A percentile compares a stretch with the other conserved stretches of the same genome.
Evolutionary conservation across 2,797 vertebrate species (phyloP).

Genomic region (Merluccius polli): DNA sequence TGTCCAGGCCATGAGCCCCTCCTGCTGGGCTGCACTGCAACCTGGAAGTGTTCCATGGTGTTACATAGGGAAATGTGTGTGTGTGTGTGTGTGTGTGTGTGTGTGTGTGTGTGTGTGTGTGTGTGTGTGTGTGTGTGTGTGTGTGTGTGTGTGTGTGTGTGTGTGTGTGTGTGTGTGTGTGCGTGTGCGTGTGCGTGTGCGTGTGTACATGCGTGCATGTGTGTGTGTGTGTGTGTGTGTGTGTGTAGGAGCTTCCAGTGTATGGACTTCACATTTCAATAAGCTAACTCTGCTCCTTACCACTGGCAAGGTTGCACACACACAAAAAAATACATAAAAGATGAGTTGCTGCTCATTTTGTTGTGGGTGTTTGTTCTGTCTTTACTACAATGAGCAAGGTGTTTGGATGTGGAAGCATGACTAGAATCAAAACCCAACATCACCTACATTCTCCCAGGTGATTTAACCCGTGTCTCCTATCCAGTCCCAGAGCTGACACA

Average conservation of each 20-base stretch:
- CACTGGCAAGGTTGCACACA: slow-evolving; percentile 7
- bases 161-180: neutral
- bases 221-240: neutral
- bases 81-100: neutral
- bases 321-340: slow-evolving; percentile 18
- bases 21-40: slow-evolving; percentile 37
- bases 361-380: slow-evolving; percentile 24
- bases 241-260: neutral
- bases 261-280: neutral
- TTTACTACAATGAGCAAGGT: slow-evolving; percentile 19
- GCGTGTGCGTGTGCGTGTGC: neutral
- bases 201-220: no score
- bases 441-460: slow-evolving; percentile 47
- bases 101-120: neutral
- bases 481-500: slow-evolving; percentile 38
- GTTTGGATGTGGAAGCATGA: slow-evolving; percentile 43
- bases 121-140: no score
- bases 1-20: slow-evolving; percentile 35
- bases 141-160: neutral
- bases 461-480: slow-evolving; percentile 46
- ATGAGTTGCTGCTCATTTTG: neutral
- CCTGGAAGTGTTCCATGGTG: neutral
- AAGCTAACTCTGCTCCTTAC: neutral
- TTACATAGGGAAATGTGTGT: neutral
- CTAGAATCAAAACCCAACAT: slow-evolving; percentile 35